Conservation (phyloP, 1,140 invertebrate genomes). For the Drosophila sucinea region DNA sequence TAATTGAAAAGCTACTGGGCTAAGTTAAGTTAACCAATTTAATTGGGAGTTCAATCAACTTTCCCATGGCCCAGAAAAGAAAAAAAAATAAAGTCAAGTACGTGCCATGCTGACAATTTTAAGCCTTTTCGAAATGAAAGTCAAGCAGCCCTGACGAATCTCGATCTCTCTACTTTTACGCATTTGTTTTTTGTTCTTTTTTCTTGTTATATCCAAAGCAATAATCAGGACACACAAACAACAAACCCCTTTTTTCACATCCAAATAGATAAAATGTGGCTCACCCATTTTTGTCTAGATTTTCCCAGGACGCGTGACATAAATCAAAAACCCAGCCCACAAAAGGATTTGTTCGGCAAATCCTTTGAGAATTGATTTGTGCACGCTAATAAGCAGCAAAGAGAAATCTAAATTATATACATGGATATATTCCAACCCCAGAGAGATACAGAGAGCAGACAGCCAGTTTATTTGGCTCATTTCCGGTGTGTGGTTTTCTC, state of each 20-base stretch:
- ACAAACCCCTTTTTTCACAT: slow-evolving; percentile 38
- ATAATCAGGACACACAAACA: slow-evolving; percentile 58
- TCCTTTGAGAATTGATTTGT: slow-evolving; percentile 82
- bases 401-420: slow-evolving; percentile 72
- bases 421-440: slow-evolving; percentile 15
- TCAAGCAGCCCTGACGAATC: slow-evolving; percentile 68
- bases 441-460: slow-evolving; percentile 8
- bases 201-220: slow-evolving; percentile 34
- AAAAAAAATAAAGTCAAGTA: slow-evolving; percentile 15
- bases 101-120: slow-evolving; percentile 67
- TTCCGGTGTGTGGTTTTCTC: slow-evolving; percentile 52
- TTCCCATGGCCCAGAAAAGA: slow-evolving; percentile 44
- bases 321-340: slow-evolving; percentile 57
- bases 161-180: slow-evolving; percentile 38
- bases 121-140: slow-evolving; percentile 55
- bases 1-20: slow-evolving; percentile 78
- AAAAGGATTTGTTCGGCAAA: slow-evolving; percentile 72
- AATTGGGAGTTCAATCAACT: slow-evolving; percentile 26
- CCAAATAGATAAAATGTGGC: slow-evolving; percentile 18
- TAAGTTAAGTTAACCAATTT: slow-evolving; percentile 47
- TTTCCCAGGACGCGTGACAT: slow-evolving; percentile 80
- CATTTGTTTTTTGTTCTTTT: background rate
- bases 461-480: slow-evolving; percentile 44
- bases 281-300: slow-evolving; percentile 14
- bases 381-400: slow-evolving; percentile 77